Percentiles rank a stretch among this genome's conserved stretches.
phyloP scores from a whole-genome alignment of 2,888 invertebrate genomes.

The Epiperipatus broadwayi region DNA sequence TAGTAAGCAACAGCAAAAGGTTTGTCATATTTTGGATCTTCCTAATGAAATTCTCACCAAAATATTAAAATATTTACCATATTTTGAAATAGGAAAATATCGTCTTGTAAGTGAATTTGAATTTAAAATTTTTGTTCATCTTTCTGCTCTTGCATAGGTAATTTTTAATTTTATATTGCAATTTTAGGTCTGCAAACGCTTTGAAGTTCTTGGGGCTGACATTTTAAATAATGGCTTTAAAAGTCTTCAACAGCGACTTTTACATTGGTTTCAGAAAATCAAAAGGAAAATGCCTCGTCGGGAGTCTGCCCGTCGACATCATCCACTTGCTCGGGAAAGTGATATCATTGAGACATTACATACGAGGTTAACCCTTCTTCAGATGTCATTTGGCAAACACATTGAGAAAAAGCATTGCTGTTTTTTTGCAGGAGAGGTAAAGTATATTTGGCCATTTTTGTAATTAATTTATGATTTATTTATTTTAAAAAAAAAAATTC shows the following conservation, averaged over 20 bases:
- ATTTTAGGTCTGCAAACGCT: conserved; percentile 53
- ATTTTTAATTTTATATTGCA: conserved; percentile 9
- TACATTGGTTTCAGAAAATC: conserved; percentile 61
- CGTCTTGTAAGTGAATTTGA: conserved; percentile 45
- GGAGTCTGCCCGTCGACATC: conserved; percentile 73
- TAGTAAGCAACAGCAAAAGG: too few relatives aligned
- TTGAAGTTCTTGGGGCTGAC: conserved; percentile 57
- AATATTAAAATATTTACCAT: conserved; percentile 51
- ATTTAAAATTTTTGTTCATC: conserved; percentile 1
- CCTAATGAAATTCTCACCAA: conserved; percentile 61
- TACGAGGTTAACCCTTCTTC: conserved; percentile 68
- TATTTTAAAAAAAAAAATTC: neutral
- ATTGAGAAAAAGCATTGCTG: conserved; percentile 80
- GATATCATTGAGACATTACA: conserved; percentile 82
- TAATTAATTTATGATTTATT: neutral
- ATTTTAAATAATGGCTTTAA: conserved; percentile 67
- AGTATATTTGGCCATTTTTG: too few relatives aligned
- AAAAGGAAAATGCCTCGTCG: conserved; percentile 77
- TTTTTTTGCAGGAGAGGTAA: conserved; percentile 82
- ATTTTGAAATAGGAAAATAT: conserved; percentile 53
- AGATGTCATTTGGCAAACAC: conserved; percentile 86
- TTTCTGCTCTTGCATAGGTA: neutral
- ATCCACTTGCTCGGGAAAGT: conserved; percentile 71
- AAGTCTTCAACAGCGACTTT: conserved; percentile 61
- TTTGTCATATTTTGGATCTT: too few relatives aligned